Base-by-base conservation (phyloP, 2,888 invertebrate genomes). In the Habroteleia sp. region DNA sequence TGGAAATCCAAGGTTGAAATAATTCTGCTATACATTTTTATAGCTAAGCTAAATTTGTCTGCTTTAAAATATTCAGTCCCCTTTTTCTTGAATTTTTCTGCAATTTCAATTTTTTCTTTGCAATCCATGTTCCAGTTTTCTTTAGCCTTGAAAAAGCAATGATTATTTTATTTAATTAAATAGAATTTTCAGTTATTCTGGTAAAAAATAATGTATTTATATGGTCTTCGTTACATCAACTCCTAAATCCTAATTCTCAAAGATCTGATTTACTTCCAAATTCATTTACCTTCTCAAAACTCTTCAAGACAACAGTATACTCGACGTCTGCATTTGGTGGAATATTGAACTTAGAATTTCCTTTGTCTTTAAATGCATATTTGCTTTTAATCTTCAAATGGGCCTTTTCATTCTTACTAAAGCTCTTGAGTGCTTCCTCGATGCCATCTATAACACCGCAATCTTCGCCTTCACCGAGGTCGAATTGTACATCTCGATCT, bases 31-130 rank as follows among this genome's bases (percentile, higher is more conserved):
- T 98, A 98, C 92, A 97, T 94, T 87, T 95, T 96, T 42, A 94
- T 90, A 0, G 99, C 98, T 79, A 96, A 82, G 56, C 90, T 89
- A 81, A 91, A 94, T 86, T 97, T 96, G 65, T 91, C 92, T 0
- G 91, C 91, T 88, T 96, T 97, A 84, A 97, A 97, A 87, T 96
- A 97, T 42, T 92, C 91, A 0, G 97, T 98, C 39, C 98, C 99
- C 85, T 96, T 97, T 74, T 95, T 94, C 89, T 99, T 99, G 76
- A 93, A 94, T 7, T 94, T 89, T 86, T 93, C 93, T 0, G 95
- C 93, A 84, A 95, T 95, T 63, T 94, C 94, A 3, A 98, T 80
- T 85, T 95, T 95, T 87, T 98, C 96, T 0, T 90, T 88, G 0
- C 91, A 90, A 71, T 95, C 93, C 90, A 98, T 91, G 35, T 94